Conservation (phyloP, 2,113 vertebrate species). For the Rhipidura dahli region DNA sequence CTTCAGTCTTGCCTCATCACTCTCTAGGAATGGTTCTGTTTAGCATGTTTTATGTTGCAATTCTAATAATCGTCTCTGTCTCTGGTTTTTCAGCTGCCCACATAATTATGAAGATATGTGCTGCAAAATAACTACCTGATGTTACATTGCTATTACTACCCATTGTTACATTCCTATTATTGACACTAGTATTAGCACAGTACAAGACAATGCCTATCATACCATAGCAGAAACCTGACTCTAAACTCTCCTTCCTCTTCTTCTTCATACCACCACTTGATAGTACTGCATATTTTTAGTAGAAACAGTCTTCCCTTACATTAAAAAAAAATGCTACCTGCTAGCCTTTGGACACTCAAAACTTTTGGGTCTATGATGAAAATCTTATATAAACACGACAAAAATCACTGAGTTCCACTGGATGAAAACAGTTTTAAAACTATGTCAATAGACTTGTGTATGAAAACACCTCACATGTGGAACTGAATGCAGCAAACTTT, state of each 20-base stretch:
- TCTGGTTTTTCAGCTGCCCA: slow-evolving; percentile 13
- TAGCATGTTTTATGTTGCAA: slow-evolving; percentile 7
- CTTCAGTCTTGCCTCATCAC: slow-evolving; percentile 35
- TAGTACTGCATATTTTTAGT: neutral
- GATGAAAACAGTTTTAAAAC: neutral
- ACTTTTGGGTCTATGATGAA: neutral
- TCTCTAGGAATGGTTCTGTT: slow-evolving; percentile 57
- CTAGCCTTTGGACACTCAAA: slow-evolving; percentile 21
- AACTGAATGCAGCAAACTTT: neutral
- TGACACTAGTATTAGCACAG: neutral
- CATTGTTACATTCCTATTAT: neutral
- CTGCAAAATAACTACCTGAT: slow-evolving; percentile 6
- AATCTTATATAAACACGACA: neutral
- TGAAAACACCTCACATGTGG: neutral
- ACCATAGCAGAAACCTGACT: neutral
- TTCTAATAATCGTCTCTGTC: slow-evolving; percentile 28
- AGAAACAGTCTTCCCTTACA: slow-evolving; percentile 5
- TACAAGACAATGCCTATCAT: neutral
- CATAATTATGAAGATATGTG: slow-evolving; percentile 11
- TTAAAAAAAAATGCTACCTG: slow-evolving; percentile 29
- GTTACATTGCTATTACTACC: neutral
- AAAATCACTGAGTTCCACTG: neutral
- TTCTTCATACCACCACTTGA: neutral
- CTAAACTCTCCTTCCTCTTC: neutral
- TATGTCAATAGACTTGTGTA: neutral